Evolutionary conservation across 2,888 invertebrate species (phyloP).

Genomic region (Alsophila aescularia): DNA sequence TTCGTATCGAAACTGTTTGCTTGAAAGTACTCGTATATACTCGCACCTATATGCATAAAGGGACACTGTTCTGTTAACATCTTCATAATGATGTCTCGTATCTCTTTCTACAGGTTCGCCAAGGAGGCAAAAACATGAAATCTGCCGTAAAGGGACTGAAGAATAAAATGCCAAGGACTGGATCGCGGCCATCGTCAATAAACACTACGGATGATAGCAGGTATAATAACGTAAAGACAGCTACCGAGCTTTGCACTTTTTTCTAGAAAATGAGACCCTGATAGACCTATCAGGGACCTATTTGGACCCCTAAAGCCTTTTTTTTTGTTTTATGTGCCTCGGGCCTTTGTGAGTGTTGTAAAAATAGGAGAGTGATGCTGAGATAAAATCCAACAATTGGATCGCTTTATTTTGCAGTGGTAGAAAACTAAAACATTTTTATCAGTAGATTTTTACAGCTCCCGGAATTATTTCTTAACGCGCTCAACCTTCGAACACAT

Average conservation of each 20-base stretch:
- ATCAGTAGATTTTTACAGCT: too few species aligned
- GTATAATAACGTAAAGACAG: slow-evolving; percentile 41
- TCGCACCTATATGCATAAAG: background rate
- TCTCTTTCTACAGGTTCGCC: slow-evolving; percentile 62
- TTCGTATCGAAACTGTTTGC: background rate
- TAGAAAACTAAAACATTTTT: too few species aligned
- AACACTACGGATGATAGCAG: slow-evolving; percentile 78
- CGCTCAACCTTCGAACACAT: too few species aligned
- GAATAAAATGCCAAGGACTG: slow-evolving; percentile 72
- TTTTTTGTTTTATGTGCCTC: too few species aligned
- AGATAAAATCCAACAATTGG: too few species aligned
- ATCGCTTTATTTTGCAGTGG: too few species aligned
- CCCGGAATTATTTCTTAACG: too few species aligned
- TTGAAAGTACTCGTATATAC: background rate
- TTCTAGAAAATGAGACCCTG: background rate
- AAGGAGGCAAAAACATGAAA: slow-evolving; percentile 77
- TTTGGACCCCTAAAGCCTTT: too few species aligned
- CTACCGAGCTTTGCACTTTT: background rate
- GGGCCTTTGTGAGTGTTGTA: too few species aligned
- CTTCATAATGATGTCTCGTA: slow-evolving; percentile 1
- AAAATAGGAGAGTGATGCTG: too few species aligned
- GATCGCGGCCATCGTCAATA: slow-evolving; percentile 71
- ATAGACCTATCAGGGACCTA: too few species aligned
- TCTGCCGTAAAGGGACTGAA: slow-evolving; percentile 76
- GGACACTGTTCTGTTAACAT: background rate